Evolutionary conservation across 2,888 invertebrate species (phyloP), one percentile per base, ranked within the genome.

Genomic region (Leptinotarsa peninsularis): DNA sequence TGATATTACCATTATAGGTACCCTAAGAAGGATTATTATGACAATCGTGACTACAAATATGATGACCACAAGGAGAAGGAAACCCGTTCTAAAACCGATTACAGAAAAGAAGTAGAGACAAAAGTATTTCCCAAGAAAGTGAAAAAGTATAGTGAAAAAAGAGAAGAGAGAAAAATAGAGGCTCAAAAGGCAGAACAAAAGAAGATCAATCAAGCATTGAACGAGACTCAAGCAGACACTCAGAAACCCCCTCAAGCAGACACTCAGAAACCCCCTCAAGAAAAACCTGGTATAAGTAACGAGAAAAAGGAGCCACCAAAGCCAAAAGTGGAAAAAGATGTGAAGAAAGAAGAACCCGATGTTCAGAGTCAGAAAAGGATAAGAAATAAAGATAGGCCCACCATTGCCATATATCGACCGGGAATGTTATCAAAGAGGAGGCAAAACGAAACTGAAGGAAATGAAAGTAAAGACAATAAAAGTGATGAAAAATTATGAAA

Each of bases 361-460:
- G 72, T 76, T 18, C 75, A 75, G 21, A 77, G 76, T n/a, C 80
- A 81, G 68, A 83, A 90, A 77, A 88, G 91, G 79, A 92, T 92
- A 81, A 87, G 91, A 81, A 92, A 92, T 83, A 92, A 91, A 87
- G 96, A 97, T 89, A 94, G 97, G 60, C 97, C 97, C 33, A 94
- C 96, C 63, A 93, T 96, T 86, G 95, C 95, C 77, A 95, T 97
- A 81, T 97, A 97, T 88, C 93, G 96, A 81, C 97, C 97, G 0
- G 96, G 96, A 27, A 96, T 94, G 94, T 92, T 94, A n/a, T 92
- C 92, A 83, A 93, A 94, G 85, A 92, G 93, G 83, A 93, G 93
- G 86, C 93, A 93, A 82, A 90, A 90, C 68, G 85, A 86, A 67
- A 84, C 83, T 71, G 91, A 91, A 81, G 90, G 90, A 78, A 81